Evolutionary conservation across 2,113 vertebrate species (phyloP).

Genomic region (Centrocercus urophasianus): DNA sequence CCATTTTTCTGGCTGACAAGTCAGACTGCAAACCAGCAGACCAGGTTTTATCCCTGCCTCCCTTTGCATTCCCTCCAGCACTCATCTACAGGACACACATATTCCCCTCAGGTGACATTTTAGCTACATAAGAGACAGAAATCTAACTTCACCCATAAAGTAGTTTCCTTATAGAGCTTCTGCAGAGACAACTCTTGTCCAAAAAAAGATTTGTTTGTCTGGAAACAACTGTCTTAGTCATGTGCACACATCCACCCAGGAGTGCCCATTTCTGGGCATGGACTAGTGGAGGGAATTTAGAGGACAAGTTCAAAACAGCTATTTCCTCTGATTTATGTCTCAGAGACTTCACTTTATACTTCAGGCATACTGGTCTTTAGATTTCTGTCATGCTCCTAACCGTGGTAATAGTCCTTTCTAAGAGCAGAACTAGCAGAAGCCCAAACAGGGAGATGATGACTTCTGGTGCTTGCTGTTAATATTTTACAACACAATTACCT

Average conservation of each 20-base stretch:
- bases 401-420: neutral
- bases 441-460: neutral
- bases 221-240: accelerated
- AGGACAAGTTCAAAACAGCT: neutral
- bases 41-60: neutral
- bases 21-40: neutral
- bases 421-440: neutral
- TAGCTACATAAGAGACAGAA: neutral
- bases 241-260: neutral
- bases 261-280: neutral
- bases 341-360: neutral
- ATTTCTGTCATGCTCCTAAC: neutral
- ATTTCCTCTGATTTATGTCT: neutral
- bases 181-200: neutral
- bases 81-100: neutral
- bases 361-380: neutral
- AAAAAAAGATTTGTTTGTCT: neutral
- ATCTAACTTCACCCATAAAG: neutral
- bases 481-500: neutral
- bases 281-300: neutral
- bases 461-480: neutral
- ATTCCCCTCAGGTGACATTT: neutral
- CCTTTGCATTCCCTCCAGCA: neutral
- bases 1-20: neutral
- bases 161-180: neutral